Evolutionary conservation across 2,888 invertebrate genomes (phyloP).

Genomic region (Choreutis nemorana): DNA sequence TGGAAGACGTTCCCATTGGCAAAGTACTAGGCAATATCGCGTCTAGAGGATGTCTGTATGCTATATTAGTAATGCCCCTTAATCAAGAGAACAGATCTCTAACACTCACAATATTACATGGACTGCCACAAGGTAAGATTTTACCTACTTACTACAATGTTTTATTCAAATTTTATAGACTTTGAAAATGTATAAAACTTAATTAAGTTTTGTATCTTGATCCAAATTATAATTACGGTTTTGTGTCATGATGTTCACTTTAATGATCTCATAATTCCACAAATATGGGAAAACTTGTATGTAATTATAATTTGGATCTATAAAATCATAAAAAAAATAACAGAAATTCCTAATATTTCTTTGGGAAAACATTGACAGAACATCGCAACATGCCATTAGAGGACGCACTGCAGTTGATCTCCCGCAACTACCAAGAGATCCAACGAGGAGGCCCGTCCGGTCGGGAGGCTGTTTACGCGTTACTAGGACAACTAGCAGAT

Average conservation of each 20-base stretch:
- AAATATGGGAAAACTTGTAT: no score
- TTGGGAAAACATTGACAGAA: slow-evolving; percentile 57
- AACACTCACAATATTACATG: slow-evolving; percentile 90
- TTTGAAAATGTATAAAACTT: no score
- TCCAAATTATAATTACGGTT: no score
- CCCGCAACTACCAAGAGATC: slow-evolving; percentile 71
- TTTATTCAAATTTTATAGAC: no score
- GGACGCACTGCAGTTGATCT: slow-evolving; percentile 83
- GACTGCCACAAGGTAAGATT: slow-evolving; percentile 81
- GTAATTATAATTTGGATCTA: background rate
- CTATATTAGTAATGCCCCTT: slow-evolving; percentile 84
- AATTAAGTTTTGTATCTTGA: no score
- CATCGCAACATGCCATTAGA: slow-evolving; percentile 97
- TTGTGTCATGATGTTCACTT: no score
- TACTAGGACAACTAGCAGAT: slow-evolving; percentile 83
- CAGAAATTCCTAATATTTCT: background rate
- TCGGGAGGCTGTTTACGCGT: slow-evolving; percentile 72
- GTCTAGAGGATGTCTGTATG: slow-evolving; percentile 88
- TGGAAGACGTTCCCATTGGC: slow-evolving; percentile 85
- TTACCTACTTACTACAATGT: background rate
- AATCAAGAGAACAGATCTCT: slow-evolving; percentile 88
- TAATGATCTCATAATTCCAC: no score
- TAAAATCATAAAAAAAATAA: background rate
- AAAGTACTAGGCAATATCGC: slow-evolving; percentile 85
- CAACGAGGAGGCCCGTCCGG: slow-evolving; percentile 57